Base-by-base conservation (phyloP, 2,113 vertebrate genomes). In the Psilopogon haemacephalus region DNA sequence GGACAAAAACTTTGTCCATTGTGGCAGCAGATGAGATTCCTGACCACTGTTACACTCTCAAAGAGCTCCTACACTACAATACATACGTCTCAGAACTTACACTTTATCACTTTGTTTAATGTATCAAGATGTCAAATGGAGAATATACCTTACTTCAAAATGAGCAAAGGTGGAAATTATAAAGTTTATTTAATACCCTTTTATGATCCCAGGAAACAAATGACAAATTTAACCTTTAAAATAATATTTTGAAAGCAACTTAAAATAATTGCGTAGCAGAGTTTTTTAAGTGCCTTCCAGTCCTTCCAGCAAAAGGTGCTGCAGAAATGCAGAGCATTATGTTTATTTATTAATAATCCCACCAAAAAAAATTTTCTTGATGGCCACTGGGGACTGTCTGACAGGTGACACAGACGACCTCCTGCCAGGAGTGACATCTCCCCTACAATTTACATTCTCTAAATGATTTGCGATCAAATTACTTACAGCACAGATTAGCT, bases 331-430 rank as follows among this genome's bases (percentile, higher is more conserved):
- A 89, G 69, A 95, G 91, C 60, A 83, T 94, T 92, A 94, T 92
- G 89, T 94, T 96, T 95, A 92, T 95, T 96, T 96, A 95, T 95
- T 95, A 96, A 94, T 89, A 95, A 94, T 95, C 83, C 69, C 15
- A 3, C 89, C 6, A 44, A 71, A 84, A 84, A 93, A 94, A 84
- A 93, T 95, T 60, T 96, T 91, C 78, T 67, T 81, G 90, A 69
- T 67, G 11, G 67, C 92, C 95, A 92, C 90, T 94, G 94, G 95
- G 94, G 92, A 96, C 85, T 52, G 42, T 62, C 82, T 94, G 94
- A 94, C 94, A 95, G 96, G 93, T 95, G 96, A 96, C 94, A 95
- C 68, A n/a, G 82, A 82, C 35, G 69, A 96, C 95, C 95, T 95
- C 90, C 87, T 93, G 93, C 95, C 89, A 91, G 89, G 87, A 95